Conservation (phyloP, 2,113 vertebrate species). For the Lipotes vexillifer region DNA sequence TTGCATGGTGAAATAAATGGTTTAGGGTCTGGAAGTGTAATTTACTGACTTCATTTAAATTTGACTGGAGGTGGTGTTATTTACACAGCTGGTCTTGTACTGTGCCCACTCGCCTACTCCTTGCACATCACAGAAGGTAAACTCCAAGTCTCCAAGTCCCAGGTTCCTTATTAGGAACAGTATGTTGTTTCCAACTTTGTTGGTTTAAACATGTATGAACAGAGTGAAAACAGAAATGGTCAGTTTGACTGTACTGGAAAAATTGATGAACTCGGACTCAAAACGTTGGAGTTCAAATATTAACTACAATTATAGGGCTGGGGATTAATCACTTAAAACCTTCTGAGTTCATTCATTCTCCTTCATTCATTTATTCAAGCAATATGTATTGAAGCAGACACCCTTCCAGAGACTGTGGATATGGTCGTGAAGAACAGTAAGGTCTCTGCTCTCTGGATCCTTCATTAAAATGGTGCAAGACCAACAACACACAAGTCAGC, state of each 20-base stretch:
- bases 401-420: neutral
- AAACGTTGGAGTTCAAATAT: neutral
- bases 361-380: neutral
- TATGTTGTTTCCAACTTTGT: neutral
- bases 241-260: neutral
- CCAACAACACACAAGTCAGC: neutral
- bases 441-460: neutral
- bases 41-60: slow-evolving; percentile 75
- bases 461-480: neutral
- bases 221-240: slow-evolving; percentile 29
- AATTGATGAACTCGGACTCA: neutral
- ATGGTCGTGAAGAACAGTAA: neutral
- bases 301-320: neutral
- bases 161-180: slow-evolving; percentile 44
- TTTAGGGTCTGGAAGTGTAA: slow-evolving; percentile 55
- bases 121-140: neutral
- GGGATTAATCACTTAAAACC: neutral
- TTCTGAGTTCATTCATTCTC: neutral
- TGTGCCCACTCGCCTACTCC: neutral
- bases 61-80: slow-evolving; percentile 64
- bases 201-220: neutral
- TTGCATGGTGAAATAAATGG: slow-evolving; percentile 61
- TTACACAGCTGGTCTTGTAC: slow-evolving; percentile 62
- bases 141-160: slow-evolving; percentile 32
- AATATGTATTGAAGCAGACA: neutral